Percentiles rank a stretch among this genome's conserved stretches.
Conservation (phyloP, 2,888 invertebrate genomes). For the Odontocolon sp. region DNA sequence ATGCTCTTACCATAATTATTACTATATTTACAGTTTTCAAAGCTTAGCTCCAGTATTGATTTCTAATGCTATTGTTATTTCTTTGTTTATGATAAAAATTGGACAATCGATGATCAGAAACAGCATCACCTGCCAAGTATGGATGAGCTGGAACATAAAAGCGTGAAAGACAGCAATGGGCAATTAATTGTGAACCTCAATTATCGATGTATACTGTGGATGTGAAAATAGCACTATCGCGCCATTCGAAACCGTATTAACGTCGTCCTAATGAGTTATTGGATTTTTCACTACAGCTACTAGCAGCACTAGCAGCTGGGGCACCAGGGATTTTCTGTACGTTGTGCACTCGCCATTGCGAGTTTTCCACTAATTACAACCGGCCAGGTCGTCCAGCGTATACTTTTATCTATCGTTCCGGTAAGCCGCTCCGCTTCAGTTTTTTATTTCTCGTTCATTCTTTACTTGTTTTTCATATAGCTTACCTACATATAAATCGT, state of each 20-base stretch:
- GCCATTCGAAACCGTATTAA: constrained; percentile 27
- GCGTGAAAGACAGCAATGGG: background rate
- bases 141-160: constrained; percentile 19
- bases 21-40: no score
- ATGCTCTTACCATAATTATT: no score
- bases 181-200: constrained; percentile 14
- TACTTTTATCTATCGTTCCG: no score
- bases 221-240: constrained; percentile 19
- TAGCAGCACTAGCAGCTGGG: background rate
- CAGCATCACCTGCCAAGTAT: constrained; percentile 15
- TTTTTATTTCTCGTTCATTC: no score
- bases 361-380: constrained; percentile 43
- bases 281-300: constrained; percentile 19
- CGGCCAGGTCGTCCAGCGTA: background rate
- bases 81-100: background rate
- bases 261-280: constrained; percentile 38
- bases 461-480: no score
- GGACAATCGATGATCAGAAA: constrained; percentile 21
- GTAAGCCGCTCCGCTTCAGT: no score
- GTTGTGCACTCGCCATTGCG: constrained; percentile 6
- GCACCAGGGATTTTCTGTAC: constrained; percentile 16
- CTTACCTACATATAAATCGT: no score
- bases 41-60: no score
- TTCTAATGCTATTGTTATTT: background rate
- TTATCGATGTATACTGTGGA: constrained; percentile 8